phyloP scores from a whole-genome alignment of 2,797 vertebrate genomes.

The Pogoniulus pusillus region DNA sequence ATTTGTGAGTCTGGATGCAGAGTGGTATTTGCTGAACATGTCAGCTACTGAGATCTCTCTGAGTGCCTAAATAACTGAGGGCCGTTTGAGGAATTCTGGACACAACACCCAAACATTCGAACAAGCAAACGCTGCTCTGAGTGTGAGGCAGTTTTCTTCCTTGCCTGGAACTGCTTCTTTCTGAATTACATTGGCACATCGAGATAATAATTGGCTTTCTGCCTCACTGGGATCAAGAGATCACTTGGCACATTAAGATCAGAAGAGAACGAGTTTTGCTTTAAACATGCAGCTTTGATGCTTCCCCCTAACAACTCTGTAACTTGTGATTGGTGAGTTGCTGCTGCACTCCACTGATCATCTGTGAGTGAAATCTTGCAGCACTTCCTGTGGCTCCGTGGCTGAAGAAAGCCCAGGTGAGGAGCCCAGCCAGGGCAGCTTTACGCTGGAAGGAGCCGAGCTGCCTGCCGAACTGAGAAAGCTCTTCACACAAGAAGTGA shows the following conservation, averaged over 20 bases:
- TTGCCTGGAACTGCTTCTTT: neutral
- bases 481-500: neutral
- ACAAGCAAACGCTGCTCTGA: neutral
- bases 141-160: neutral
- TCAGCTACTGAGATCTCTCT: neutral
- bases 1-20: neutral
- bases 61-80: neutral
- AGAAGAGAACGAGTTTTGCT: neutral
- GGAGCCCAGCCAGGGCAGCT: neutral
- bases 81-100: neutral
- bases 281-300: neutral
- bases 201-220: neutral
- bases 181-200: neutral
- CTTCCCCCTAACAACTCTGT: neutral
- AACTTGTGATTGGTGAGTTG: neutral
- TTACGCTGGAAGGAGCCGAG: neutral
- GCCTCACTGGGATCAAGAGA: neutral
- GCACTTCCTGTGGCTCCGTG: neutral
- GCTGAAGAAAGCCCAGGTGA: neutral
- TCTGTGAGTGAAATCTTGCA: neutral
- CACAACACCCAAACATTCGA: neutral
- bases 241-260: neutral
- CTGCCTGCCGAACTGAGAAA: neutral
- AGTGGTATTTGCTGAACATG: neutral
- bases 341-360: neutral